Percentiles rank a stretch among this genome's conserved stretches.
phyloP scores from a whole-genome alignment of 2,797 vertebrate genomes.

The Eidolon dupreanum region DNA sequence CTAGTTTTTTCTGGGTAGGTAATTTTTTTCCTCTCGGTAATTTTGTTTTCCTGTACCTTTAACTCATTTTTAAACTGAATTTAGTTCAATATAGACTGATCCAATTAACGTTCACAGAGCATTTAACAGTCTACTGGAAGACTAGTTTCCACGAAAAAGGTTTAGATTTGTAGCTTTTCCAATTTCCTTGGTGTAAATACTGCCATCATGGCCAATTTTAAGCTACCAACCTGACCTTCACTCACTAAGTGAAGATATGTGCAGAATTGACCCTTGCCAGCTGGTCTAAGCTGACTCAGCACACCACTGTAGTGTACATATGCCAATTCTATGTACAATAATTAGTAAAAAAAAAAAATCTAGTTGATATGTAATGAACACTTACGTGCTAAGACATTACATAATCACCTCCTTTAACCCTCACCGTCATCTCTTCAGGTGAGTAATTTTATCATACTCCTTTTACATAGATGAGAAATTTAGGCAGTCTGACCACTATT shows the following conservation, averaged over 20 bases:
- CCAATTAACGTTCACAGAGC: neutral
- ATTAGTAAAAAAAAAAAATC: neutral
- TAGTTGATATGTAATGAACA: neutral
- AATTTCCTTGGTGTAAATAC: neutral
- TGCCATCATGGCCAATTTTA: neutral
- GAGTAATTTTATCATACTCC: neutral
- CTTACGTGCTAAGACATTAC: neutral
- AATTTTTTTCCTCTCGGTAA: neutral
- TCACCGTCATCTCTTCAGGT: neutral
- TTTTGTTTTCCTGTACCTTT: neutral
- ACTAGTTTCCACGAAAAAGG: neutral
- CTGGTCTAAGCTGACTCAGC: neutral
- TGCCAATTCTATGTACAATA: neutral
- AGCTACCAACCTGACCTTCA: neutral
- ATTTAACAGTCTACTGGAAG: neutral
- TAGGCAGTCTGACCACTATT: neutral
- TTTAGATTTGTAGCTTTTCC: neutral
- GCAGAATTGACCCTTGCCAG: neutral
- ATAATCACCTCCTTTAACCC: neutral
- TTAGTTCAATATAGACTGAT: neutral
- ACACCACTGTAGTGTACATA: neutral
- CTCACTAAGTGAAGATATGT: neutral
- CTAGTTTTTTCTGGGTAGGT: neutral
- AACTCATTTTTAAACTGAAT: neutral
- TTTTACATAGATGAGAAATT: neutral